Base-by-base conservation (phyloP, 2,797 vertebrate species). In the Aotus griseimembra region DNA sequence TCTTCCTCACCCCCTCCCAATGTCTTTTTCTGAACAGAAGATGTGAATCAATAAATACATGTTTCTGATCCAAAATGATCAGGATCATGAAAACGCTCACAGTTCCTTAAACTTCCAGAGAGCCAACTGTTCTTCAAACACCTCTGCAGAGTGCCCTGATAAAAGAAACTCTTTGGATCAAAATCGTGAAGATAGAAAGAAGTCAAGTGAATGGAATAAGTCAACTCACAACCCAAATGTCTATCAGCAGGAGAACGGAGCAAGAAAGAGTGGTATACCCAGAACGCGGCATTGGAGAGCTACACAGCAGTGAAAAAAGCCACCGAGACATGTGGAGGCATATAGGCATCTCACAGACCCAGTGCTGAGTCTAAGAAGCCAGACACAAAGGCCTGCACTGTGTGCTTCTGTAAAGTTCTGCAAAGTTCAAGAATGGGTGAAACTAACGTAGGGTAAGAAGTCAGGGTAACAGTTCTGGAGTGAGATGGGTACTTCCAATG, bases 301-400 rank as follows among this genome's bases (percentile, higher is more conserved):
- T 73, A 72, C 0, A 2, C 1, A n/a, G 58, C 90, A 9, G 17
- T 15, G 58, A 87, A 94, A 86, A 93, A 36, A 39, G 44, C 9
- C 67, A 4, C 41, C 1, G 13, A 20, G 4, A 17, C 2, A 17
- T 0, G 0, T 3, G 1, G 20, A 14, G 39, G 9, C 0, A 1
- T 4, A 2, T 14, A 15, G 0, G 58, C 36, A 8, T 36, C 57
- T 61, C 70, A 57, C 10, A 30, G 67, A 75, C 36, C 50, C 26
- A 64, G 2, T 1, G 8, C 7, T 2, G 30, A 93, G 76, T 39
- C 24, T 28, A 19, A 86, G 55, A 28, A 24, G 11, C n/a, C 84
- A 26, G 24, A 55, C 22, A 30, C 19, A 24, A 50, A 67, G 58
- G 30, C 61, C 22, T 13, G 30, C 61, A 30, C 58, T 8, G 1